Conservation (phyloP, 1,140 invertebrate genomes). For the Brachionus angularis region DNA sequence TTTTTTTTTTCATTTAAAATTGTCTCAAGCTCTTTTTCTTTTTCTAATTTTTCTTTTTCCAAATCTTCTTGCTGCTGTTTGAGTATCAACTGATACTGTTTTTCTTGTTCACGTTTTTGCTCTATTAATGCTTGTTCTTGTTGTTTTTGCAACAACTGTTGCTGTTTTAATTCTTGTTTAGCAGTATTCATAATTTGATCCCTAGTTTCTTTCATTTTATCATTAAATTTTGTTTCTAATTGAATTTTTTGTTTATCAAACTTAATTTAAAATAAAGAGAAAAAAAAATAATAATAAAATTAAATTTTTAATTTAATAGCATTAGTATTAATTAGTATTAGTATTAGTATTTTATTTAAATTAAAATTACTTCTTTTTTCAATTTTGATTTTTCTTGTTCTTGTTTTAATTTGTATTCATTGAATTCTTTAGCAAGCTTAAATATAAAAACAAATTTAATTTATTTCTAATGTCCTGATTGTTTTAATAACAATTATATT, state of each 20-base stretch:
- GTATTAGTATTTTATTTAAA: too few relatives aligned
- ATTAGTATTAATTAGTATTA: too few relatives aligned
- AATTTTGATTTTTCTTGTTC: conserved; percentile 48
- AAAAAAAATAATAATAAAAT: background rate
- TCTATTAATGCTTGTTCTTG: conserved; percentile 48
- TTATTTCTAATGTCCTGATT: background rate
- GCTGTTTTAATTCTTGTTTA: conserved; percentile 29
- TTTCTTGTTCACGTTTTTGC: conserved; percentile 49
- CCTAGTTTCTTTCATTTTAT: conserved; percentile 47
- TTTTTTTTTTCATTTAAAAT: conserved; percentile 47
- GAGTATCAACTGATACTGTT: conserved; percentile 45
- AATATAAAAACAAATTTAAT: conserved; percentile 23
- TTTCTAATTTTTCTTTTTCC: conserved; percentile 29
- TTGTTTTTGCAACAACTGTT: conserved; percentile 46
- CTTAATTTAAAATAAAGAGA: conserved; percentile 43
- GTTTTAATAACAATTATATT: background rate
- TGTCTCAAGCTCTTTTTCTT: conserved; percentile 45
- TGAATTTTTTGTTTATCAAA: conserved; percentile 50
- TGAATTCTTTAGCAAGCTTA: conserved; percentile 48
- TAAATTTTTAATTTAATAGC: too few relatives aligned
- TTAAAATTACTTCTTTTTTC: conserved; percentile 46
- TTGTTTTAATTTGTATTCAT: conserved; percentile 45
- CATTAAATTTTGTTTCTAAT: conserved; percentile 48
- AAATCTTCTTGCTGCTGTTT: conserved; percentile 46
- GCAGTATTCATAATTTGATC: conserved; percentile 46